These are phyloP conservation scores for Sebastes cheni DNA, from an alignment of 2,797 vertebrate genomes.

Conservation along the genomic window DNA sequence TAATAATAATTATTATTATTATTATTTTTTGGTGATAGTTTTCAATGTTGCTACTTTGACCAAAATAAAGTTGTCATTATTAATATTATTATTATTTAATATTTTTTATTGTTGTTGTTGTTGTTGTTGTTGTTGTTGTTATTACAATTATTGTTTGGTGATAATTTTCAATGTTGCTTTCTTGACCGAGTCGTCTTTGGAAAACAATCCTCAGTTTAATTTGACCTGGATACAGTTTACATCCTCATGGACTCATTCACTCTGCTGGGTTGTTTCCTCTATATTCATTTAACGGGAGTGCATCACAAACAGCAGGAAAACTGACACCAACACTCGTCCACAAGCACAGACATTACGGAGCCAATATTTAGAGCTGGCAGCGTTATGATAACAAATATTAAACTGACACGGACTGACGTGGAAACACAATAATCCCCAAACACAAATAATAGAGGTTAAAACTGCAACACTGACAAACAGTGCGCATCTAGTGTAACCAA, in stretches of 20 bases:
- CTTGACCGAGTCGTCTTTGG: not conserved
- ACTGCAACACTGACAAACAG: constrained; percentile 19
- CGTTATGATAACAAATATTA: constrained; percentile 31
- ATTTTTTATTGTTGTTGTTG: too few species aligned
- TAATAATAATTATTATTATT: too few species aligned
- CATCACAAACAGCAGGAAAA: constrained; percentile 14
- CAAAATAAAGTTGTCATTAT: too few species aligned
- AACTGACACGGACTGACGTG: constrained; percentile 5
- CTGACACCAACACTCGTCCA: constrained; percentile 5
- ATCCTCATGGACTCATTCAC: not conserved
- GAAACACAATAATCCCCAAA: constrained; percentile 24
- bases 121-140: not conserved
- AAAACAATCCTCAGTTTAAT: not conserved
- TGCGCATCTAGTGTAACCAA: constrained; percentile 16
- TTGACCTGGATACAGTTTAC: not conserved
- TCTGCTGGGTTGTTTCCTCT: not conserved
- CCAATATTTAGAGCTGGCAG: constrained; percentile 21
- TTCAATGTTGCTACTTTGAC: not conserved
- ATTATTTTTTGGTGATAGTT: not conserved
- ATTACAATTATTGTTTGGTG: not conserved
- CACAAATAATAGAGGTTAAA: constrained; percentile 10
- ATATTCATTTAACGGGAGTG: not conserved
- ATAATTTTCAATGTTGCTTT: not conserved
- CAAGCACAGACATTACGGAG: constrained; percentile 8
- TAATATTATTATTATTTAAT: too few species aligned